A percentile compares a stretch with the other conserved stretches of the same genome.
Conservation (phyloP, 64 coral and sea anemone genomes). For the Stichodactyla mertensii region DNA sequence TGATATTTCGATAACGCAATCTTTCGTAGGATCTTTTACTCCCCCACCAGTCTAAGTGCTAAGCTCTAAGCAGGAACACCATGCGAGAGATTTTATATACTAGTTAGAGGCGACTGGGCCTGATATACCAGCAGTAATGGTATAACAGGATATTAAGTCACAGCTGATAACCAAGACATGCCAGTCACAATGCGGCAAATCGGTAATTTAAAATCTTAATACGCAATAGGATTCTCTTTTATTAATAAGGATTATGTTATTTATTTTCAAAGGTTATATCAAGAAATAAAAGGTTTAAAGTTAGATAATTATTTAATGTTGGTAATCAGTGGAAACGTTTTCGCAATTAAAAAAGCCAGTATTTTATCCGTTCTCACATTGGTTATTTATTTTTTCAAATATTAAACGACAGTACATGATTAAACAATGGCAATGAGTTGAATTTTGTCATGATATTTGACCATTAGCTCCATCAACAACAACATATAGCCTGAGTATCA, state of each 20-base stretch:
- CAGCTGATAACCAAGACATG: neutral
- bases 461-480: too few species aligned
- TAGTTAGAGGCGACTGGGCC: neutral
- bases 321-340: too few species aligned
- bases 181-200: neutral
- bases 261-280: neutral
- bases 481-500: too few species aligned
- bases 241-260: neutral
- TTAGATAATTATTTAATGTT: too few species aligned
- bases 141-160: neutral
- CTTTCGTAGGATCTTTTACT: neutral
- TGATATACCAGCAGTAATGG: too few species aligned
- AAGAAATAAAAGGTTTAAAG: too few species aligned
- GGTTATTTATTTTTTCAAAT: too few species aligned
- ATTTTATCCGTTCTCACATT: too few species aligned
- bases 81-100: neutral
- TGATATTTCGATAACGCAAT: neutral
- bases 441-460: too few species aligned
- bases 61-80: neutral
- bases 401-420: too few species aligned
- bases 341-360: too few species aligned
- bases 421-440: too few species aligned
- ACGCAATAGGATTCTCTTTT: neutral
- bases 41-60: slow-evolving; percentile 2
- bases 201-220: neutral